Evolutionary conservation across 2,888 invertebrate genomes (phyloP).

Genomic region (Lepetodrilus schrolli): DNA sequence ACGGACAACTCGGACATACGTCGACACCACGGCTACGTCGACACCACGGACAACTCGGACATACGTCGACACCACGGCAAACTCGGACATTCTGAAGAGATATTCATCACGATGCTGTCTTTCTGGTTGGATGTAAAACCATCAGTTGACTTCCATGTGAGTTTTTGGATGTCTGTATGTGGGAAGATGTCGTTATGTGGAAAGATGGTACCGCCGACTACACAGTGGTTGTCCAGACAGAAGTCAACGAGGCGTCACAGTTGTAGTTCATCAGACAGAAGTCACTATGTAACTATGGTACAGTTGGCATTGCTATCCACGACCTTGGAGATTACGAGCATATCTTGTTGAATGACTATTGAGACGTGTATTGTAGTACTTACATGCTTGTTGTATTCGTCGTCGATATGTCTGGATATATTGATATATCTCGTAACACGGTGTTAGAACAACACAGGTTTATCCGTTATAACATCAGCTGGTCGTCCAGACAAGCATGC

Average conservation of each 20-base stretch:
- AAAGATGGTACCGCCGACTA: neutral
- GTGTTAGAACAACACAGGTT: no score
- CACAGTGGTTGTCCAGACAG: neutral
- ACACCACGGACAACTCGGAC: neutral
- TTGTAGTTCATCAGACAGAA: neutral
- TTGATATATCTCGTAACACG: no score
- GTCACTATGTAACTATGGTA: neutral
- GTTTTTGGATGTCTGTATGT: neutral
- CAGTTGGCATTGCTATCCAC: neutral
- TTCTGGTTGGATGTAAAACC: neutral
- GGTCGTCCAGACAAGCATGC: no score
- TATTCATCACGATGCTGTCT: neutral
- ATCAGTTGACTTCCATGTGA: neutral
- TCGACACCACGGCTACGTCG: no score
- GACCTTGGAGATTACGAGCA: neutral
- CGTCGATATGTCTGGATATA: no score
- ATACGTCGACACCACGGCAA: no score
- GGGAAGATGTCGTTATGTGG: no score
- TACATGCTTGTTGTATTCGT: no score
- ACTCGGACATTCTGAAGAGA: no score
- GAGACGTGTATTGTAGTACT: no score
- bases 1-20: neutral
- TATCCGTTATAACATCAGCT: no score
- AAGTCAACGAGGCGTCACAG: neutral
- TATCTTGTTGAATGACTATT: neutral